phyloP scores from a whole-genome alignment of 2,797 vertebrate species.

The Chaunax sp. region DNA sequence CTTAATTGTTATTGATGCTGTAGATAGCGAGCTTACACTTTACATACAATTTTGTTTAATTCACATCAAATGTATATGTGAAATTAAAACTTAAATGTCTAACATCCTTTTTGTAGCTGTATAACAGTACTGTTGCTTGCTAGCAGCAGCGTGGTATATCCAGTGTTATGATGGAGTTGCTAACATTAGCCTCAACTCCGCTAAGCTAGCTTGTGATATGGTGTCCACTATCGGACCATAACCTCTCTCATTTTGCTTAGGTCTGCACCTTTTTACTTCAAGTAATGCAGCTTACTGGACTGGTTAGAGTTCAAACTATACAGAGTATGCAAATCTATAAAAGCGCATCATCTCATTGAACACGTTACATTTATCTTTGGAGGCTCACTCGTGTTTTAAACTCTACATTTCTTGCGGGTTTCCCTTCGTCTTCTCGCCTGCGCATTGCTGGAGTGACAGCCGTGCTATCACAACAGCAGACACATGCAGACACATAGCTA shows the following conservation, averaged over 20 bases:
- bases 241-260: neutral
- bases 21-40: neutral
- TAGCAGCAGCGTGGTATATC: neutral
- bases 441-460: neutral
- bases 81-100: neutral
- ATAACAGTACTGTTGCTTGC: neutral
- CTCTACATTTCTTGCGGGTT: neutral
- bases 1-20: constrained; percentile 8
- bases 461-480: neutral
- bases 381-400: neutral
- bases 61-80: neutral
- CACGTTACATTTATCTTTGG: neutral
- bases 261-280: neutral
- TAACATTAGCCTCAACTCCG: constrained; percentile 8
- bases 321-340: neutral
- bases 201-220: neutral
- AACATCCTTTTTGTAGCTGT: neutral
- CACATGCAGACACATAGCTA: neutral
- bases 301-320: neutral
- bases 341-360: neutral
- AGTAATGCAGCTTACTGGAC: neutral
- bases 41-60: neutral
- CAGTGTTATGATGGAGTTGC: neutral
- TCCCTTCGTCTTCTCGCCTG: neutral
- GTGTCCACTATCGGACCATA: no score